Evolutionary conservation across 2,888 invertebrate species (phyloP).

Genomic region (Noctua pronuba): DNA sequence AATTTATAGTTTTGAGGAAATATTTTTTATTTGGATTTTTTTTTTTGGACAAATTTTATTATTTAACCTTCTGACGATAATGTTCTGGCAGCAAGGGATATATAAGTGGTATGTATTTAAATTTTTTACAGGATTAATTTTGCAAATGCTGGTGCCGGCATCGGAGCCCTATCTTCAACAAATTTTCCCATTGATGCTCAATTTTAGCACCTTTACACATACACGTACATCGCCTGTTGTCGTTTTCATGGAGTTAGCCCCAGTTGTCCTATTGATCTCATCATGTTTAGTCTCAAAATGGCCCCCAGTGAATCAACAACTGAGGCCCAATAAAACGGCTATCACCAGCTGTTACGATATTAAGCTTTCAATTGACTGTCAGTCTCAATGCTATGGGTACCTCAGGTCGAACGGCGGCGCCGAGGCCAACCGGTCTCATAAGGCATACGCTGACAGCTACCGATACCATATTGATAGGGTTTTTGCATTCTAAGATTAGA

Average conservation of each 20-base stretch:
- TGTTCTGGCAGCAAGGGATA: slow-evolving; percentile 36
- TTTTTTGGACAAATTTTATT: slow-evolving; percentile 48
- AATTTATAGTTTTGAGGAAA: slow-evolving; percentile 36
- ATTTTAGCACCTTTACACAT: neutral
- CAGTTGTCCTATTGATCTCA: neutral
- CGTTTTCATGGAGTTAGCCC: neutral
- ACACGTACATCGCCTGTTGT: too few species aligned
- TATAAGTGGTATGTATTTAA: slow-evolving; percentile 47
- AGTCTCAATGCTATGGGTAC: too few species aligned
- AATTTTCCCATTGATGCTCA: neutral
- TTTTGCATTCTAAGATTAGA: neutral
- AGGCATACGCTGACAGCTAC: neutral
- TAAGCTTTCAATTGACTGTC: neutral
- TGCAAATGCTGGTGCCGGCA: neutral
- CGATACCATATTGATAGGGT: neutral
- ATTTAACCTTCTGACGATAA: slow-evolving; percentile 47
- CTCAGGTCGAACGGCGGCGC: too few species aligned
- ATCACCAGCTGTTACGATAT: neutral
- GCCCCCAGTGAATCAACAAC: neutral
- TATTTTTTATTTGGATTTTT: slow-evolving; percentile 26
- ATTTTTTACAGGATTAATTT: neutral
- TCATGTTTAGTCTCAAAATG: neutral
- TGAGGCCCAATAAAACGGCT: neutral
- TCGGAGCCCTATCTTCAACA: neutral
- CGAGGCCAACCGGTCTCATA: too few species aligned